phyloP scores from a whole-genome alignment of 2,113 vertebrate genomes.

The Sterrhoptilus dennistouni region DNA sequence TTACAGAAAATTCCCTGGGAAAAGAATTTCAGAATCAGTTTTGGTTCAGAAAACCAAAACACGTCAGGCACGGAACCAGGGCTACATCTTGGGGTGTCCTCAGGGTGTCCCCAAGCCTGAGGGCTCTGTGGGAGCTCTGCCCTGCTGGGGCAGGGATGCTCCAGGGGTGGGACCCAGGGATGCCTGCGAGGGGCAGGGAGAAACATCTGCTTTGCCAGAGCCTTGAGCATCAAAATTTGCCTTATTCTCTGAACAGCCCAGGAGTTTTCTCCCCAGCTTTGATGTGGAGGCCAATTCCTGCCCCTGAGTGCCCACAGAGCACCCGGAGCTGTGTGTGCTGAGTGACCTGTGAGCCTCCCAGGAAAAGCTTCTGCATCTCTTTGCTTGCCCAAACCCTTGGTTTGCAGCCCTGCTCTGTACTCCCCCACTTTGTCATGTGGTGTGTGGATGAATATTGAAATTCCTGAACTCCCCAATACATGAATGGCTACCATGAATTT shows the following conservation, averaged over 20 bases:
- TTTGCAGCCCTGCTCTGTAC: background rate
- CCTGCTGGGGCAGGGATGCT: background rate
- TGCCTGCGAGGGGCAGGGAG: accelerated
- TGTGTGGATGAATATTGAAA: background rate
- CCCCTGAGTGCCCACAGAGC: background rate
- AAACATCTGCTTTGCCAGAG: background rate
- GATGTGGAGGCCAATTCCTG: accelerated
- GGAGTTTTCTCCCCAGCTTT: background rate
- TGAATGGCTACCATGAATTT: accelerated
- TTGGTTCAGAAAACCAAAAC: too few relatives aligned
- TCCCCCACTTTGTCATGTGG: background rate
- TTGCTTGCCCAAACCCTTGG: background rate
- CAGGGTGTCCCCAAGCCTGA: accelerated
- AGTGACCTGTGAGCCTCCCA: background rate
- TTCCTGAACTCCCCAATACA: background rate
- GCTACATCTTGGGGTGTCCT: background rate
- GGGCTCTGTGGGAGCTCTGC: background rate
- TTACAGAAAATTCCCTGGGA: too few relatives aligned
- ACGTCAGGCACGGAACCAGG: too few relatives aligned
- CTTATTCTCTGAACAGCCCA: background rate
- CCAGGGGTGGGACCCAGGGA: background rate
- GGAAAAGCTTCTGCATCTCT: background rate
- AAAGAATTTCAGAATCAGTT: too few relatives aligned
- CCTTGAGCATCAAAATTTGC: background rate
- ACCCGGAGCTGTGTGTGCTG: background rate